These are phyloP conservation scores for Athalia cordata DNA, from an alignment of 2,888 invertebrate species.

Conservation along the genomic window DNA sequence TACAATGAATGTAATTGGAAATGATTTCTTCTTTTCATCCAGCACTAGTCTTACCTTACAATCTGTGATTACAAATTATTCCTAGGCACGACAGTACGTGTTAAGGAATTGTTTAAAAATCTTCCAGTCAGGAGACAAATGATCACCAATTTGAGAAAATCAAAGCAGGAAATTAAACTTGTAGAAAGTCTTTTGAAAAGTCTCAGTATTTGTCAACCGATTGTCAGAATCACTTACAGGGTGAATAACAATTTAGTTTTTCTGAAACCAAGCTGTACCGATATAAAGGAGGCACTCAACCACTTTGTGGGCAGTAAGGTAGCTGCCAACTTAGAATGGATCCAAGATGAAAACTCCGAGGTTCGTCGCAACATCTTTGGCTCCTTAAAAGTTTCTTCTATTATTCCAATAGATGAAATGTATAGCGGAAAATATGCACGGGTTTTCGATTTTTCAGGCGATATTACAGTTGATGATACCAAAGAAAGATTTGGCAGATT, in stretches of 20 bases:
- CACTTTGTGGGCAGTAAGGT: constrained; percentile 65
- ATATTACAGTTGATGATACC: constrained; percentile 65
- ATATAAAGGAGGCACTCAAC: constrained; percentile 66
- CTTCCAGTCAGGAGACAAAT: constrained; percentile 77
- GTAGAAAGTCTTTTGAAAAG: constrained; percentile 75
- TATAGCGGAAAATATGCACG: neutral
- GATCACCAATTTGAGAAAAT: constrained; percentile 71
- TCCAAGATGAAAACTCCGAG: constrained; percentile 55
- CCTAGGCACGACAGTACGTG: constrained; percentile 76
- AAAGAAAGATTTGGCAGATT: constrained; percentile 60
- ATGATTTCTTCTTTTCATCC: constrained; percentile 3
- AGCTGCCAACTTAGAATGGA: constrained; percentile 60
- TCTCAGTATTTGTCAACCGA: constrained; percentile 75
- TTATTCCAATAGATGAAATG: neutral
- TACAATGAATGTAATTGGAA: neutral
- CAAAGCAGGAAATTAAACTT: constrained; percentile 75
- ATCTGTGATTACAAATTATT: neutral
- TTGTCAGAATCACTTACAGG: constrained; percentile 72
- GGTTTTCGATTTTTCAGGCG: constrained; percentile 52
- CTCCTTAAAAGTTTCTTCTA: neutral
- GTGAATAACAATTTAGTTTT: constrained; percentile 74
- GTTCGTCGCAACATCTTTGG: constrained; percentile 50
- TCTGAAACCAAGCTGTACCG: constrained; percentile 72
- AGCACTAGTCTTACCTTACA: neutral
- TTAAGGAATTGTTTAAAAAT: constrained; percentile 75